Conservation (phyloP, 2,797 vertebrate genomes). For the Vireo griseus region DNA sequence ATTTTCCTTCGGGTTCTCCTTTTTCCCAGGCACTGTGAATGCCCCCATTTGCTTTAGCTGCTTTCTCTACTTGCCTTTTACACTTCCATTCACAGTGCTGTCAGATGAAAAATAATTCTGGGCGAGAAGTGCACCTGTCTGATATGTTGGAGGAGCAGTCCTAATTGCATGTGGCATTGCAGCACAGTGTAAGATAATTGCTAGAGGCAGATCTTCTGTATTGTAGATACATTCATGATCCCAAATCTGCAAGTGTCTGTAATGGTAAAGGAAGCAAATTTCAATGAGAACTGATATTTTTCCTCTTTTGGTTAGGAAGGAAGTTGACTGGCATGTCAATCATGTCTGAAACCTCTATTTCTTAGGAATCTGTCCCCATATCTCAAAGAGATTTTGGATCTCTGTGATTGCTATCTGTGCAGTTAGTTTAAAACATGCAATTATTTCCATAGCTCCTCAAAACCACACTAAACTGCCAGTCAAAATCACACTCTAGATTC, state of each 20-base stretch:
- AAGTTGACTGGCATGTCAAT: neutral
- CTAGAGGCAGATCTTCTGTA: conserved; percentile 5
- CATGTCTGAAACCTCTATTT: neutral
- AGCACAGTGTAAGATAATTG: neutral
- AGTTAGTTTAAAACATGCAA: neutral
- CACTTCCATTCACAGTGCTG: neutral
- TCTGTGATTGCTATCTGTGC: neutral
- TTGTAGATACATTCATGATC: neutral
- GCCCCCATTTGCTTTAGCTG: neutral
- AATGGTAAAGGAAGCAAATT: neutral
- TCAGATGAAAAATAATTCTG: neutral
- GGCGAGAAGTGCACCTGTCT: neutral
- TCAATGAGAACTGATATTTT: neutral
- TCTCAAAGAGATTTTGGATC: neutral
- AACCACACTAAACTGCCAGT: neutral
- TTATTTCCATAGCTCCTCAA: neutral
- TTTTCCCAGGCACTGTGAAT: neutral
- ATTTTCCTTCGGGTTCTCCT: neutral
- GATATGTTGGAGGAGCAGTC: neutral
- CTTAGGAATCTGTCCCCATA: neutral
- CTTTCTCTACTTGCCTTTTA: neutral
- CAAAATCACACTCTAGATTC: neutral
- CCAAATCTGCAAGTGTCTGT: neutral
- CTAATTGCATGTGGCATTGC: neutral
- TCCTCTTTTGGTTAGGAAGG: neutral